phyloP scores from a whole-genome alignment of 2,888 invertebrate genomes.

The Athripsodes cinereus region DNA sequence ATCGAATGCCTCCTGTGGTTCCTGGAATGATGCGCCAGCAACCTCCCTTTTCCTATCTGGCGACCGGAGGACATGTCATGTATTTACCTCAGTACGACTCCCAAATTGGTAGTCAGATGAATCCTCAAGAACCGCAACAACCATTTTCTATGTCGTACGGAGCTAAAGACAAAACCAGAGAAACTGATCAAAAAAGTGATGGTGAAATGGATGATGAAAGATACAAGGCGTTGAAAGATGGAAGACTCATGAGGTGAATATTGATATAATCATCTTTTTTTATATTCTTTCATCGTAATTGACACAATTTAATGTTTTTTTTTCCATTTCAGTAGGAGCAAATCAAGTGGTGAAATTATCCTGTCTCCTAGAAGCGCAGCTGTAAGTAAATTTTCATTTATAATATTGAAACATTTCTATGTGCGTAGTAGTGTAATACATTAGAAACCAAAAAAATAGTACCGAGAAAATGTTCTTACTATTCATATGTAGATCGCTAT shows the following conservation, averaged over 20 bases:
- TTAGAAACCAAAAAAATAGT: too few relatives aligned
- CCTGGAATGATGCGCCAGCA: constrained; percentile 30
- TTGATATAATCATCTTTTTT: not conserved
- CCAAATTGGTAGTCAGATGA: not conserved
- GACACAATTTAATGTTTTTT: not conserved
- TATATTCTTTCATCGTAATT: not conserved
- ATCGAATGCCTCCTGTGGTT: constrained; percentile 30
- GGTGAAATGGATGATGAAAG: constrained; percentile 25
- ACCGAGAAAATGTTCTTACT: too few relatives aligned
- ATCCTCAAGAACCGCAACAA: constrained; percentile 1
- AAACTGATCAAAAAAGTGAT: constrained; percentile 21
- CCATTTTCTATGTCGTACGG: constrained; percentile 3
- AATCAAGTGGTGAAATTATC: constrained; percentile 43
- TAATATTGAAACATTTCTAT: too few relatives aligned
- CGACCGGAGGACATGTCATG: constrained; percentile 69
- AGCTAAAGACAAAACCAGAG: constrained; percentile 4
- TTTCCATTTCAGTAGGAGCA: constrained; percentile 40
- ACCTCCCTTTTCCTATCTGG: constrained; percentile 45
- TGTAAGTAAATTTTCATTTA: constrained; percentile 21
- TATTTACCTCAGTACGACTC: constrained; percentile 56
- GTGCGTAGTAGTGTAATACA: too few relatives aligned
- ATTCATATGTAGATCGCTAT: too few relatives aligned
- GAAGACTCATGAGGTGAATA: constrained; percentile 23
- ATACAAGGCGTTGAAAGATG: constrained; percentile 17
- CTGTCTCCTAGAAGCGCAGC: constrained; percentile 14